Conservation (phyloP, 1,140 invertebrate species). For the Caerostris extrusa region DNA sequence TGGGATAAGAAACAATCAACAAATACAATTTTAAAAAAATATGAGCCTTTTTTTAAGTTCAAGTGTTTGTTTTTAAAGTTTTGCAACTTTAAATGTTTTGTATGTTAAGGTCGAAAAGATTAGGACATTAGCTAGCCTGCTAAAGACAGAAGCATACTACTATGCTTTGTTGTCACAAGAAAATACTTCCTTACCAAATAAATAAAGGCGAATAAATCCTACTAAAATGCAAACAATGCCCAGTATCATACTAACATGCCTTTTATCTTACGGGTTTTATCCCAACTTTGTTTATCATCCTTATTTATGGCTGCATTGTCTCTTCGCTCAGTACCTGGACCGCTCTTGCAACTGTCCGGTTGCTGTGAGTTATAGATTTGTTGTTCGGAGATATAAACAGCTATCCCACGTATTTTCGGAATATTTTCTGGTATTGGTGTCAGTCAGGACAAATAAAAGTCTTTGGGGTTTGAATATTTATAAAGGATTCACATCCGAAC, state of each 20-base stretch:
- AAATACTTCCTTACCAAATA: neutral
- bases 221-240: constrained; percentile 15
- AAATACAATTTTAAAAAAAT: no score
- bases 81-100: no score
- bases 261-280: neutral
- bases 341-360: neutral
- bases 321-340: neutral
- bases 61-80: no score
- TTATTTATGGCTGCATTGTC: neutral
- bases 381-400: neutral
- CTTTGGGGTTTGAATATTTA: no score
- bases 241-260: neutral
- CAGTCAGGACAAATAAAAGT: no score
- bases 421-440: neutral
- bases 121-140: no score
- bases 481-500: no score
- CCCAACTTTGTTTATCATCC: neutral
- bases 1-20: no score
- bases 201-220: neutral
- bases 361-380: neutral
- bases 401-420: neutral
- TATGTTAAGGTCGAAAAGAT: no score
- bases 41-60: no score
- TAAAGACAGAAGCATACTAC: neutral
- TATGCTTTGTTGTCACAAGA: neutral